Percentiles rank a stretch among this genome's conserved stretches.
phyloP scores from a whole-genome alignment of 2,797 vertebrate genomes.

The Phalanger gymnotis region DNA sequence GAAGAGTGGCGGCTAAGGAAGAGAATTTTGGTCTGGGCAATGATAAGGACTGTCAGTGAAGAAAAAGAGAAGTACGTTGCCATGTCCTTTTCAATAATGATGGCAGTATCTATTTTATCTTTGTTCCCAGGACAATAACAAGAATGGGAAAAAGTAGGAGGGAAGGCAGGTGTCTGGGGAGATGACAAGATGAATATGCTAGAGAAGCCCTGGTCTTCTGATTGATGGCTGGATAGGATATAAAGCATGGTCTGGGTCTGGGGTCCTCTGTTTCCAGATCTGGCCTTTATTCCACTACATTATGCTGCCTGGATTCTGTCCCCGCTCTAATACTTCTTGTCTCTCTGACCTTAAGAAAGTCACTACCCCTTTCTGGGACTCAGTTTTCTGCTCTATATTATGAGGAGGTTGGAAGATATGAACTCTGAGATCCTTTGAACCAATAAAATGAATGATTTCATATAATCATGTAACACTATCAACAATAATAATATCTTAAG shows the following conservation, averaged over 20 bases:
- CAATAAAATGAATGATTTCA: background rate
- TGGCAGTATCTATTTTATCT: background rate
- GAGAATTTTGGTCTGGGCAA: background rate
- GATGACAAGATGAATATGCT: background rate
- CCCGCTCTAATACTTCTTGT: background rate
- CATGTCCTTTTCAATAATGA: background rate
- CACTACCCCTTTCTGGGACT: background rate
- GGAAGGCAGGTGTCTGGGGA: background rate
- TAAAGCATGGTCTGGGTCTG: background rate
- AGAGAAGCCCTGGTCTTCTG: background rate
- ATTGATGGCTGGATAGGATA: background rate
- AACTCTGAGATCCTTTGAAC: background rate
- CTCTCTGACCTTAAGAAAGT: background rate
- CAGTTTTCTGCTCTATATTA: background rate
- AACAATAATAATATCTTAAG: background rate
- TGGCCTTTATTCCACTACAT: background rate
- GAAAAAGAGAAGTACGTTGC: background rate
- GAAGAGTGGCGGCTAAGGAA: background rate
- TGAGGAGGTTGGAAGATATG: background rate
- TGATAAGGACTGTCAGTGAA: background rate
- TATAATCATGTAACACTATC: background rate
- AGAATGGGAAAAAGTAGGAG: background rate
- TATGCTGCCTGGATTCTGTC: background rate
- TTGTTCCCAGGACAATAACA: background rate
- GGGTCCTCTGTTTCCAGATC: background rate